Base-by-base conservation (phyloP, 2,888 invertebrate genomes). In the Limenitis arthemis region DNA sequence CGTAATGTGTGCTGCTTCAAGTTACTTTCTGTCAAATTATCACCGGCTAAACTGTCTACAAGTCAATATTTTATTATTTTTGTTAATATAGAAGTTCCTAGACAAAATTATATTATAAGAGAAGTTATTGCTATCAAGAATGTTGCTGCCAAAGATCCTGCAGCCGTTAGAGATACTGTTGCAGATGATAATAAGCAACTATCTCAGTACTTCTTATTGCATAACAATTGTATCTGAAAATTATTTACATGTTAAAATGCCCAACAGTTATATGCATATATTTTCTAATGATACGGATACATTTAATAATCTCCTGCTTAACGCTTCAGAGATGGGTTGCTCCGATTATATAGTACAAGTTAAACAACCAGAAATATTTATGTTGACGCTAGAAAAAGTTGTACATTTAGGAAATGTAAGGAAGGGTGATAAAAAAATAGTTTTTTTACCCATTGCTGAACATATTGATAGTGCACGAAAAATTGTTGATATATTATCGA, bases 251-350 rank as follows among this genome's bases (percentile, higher is more conserved):
- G 61, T 76, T 4, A 20, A 20, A 30, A 52, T 65, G 7, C 55
- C 70, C 31, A 55, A 56, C 28, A 67, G 61, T 54, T 74, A 71
- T 50, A 70, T 70, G 11, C 65, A 64, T 47, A 64, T 82, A 28
- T 51, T 56, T 34, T 67, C 68, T 4, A 67, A 70, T 52, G 60
- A 62, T 4, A 65, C 60, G 36, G 61, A 66, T 32, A 60, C 62
- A 51, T 57, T 82, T 0, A 57, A 64, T 6, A 47, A 68, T 8
- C 67, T 72, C 44, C 60, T 84, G 55, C 51, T 79, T 1, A 56
- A 68, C 29, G 71, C 75, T 2, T 79, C 81, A 2, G 86, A 86
- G 68, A 73, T 70, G 40, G 87, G 86, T 8, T 88, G 88, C 65
- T 83, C 84, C 8, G 86, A 84, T 67, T 86, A 83, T 51, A 67